Evolutionary conservation across 2,888 invertebrate species (phyloP), one percentile per base, ranked within the genome.

Genomic region (Fragum sueziense): DNA sequence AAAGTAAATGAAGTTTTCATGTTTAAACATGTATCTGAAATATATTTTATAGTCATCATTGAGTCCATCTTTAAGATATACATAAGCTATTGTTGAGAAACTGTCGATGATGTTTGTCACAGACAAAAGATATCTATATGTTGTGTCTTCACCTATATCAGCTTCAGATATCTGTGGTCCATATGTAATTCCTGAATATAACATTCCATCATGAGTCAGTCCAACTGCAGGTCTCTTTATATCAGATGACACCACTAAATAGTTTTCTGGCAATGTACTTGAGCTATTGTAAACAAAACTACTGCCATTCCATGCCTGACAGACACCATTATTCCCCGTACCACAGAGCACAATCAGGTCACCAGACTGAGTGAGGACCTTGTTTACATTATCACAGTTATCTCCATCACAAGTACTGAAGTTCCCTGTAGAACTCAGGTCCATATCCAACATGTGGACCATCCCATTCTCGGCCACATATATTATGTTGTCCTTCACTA

Each of bases 371-470:
- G 70, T 33, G 29, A 76, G 27, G 9, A 76, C 65, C 22, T 70
- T 65, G 33, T 76, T 76, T 7, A 41, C n/a, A 57, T 76, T 76
- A 14, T 67, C 31, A 70, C 76, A 76, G 9, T 29, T 25, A 65
- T 65, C 37, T 9, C 41, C 25, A 14, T 20, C 65, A 65, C 65
- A 65, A 20, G 65, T 65, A 25, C 41, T 29, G 33, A 65, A 65
- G 27, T 27, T 65, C 22, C 34, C 2, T 2, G 25, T 25, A 22
- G 0, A n/a, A 25, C 3, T 41, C 25, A 65, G 20, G 25, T n/a
- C 31, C 22, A n/a, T 3, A 41, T 65, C 25, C 0, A 65, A 27
- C 11, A 14, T 41, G 27, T 65, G 65, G 7, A 65, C 11, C 25
- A 37, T 33, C n/a, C 65, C 65, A 41, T 65, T 65, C 41, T 65